Percentiles rank a stretch among this genome's conserved stretches.
phyloP scores from a whole-genome alignment of 2,888 invertebrate species.

The Apotomis capreana region DNA sequence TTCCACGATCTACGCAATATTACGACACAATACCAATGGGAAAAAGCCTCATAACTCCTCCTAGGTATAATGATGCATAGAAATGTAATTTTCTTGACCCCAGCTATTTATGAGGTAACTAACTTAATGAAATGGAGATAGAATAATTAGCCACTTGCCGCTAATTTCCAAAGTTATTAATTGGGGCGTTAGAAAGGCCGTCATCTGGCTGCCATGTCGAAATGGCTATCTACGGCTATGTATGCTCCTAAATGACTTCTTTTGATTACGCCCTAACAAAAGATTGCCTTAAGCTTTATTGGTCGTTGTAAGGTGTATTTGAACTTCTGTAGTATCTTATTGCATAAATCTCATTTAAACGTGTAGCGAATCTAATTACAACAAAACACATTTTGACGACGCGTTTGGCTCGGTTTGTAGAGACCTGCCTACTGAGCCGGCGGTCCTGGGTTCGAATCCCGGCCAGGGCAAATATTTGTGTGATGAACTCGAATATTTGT shows the following conservation, averaged over 20 bases:
- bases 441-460: too few relatives aligned
- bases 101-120: slow-evolving; percentile 55
- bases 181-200: slow-evolving; percentile 72
- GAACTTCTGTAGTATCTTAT: too few relatives aligned
- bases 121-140: slow-evolving; percentile 72
- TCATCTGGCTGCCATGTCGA: slow-evolving; percentile 66
- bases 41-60: slow-evolving; percentile 21
- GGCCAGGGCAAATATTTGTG: too few relatives aligned
- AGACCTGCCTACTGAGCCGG: too few relatives aligned
- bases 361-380: too few relatives aligned
- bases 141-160: slow-evolving; percentile 76
- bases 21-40: not conserved
- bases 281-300: not conserved
- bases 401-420: too few relatives aligned
- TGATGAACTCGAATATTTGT: too few relatives aligned
- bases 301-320: not conserved
- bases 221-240: slow-evolving; percentile 45
- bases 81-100: slow-evolving; percentile 59
- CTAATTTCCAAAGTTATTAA: slow-evolving; percentile 81
- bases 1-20: not conserved
- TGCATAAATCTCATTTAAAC: too few relatives aligned
- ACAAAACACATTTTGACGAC: too few relatives aligned
- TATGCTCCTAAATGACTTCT: slow-evolving; percentile 46
- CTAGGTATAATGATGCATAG: slow-evolving; percentile 47
- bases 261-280: slow-evolving; percentile 51